phyloP scores from a whole-genome alignment of 2,113 vertebrate genomes.

The Pelecanus crispus region DNA sequence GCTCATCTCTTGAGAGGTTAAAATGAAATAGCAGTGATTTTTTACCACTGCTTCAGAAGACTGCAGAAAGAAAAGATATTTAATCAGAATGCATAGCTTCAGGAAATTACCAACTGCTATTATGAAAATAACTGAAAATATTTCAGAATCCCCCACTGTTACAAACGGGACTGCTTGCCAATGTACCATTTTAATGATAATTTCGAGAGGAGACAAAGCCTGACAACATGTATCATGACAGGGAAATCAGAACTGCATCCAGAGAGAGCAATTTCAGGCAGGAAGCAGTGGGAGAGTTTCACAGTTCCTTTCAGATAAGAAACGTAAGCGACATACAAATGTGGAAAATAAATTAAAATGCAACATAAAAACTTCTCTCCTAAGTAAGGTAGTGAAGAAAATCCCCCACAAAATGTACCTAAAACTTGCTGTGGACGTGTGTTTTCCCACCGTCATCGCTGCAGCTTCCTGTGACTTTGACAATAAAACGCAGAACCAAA shows the following conservation, averaged over 20 bases:
- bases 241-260: background rate
- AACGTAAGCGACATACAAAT: background rate
- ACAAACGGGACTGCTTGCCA: background rate
- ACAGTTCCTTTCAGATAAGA: background rate
- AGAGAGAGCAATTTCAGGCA: constrained; percentile 1
- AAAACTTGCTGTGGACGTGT: background rate
- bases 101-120: constrained; percentile 1
- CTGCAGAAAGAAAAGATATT: background rate
- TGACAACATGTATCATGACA: background rate
- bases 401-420: background rate
- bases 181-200: background rate
- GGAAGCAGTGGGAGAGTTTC: constrained; percentile 25
- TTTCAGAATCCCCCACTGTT: background rate
- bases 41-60: background rate
- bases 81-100: background rate
- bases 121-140: constrained; percentile 13
- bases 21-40: constrained; percentile 3
- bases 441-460: background rate
- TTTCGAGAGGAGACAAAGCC: background rate
- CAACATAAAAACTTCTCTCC: background rate
- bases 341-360: background rate
- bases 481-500: background rate
- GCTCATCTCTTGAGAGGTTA: background rate
- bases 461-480: background rate
- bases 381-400: background rate